phyloP scores from a whole-genome alignment of 2,113 vertebrate genomes.

The Leiothrix lutea region DNA sequence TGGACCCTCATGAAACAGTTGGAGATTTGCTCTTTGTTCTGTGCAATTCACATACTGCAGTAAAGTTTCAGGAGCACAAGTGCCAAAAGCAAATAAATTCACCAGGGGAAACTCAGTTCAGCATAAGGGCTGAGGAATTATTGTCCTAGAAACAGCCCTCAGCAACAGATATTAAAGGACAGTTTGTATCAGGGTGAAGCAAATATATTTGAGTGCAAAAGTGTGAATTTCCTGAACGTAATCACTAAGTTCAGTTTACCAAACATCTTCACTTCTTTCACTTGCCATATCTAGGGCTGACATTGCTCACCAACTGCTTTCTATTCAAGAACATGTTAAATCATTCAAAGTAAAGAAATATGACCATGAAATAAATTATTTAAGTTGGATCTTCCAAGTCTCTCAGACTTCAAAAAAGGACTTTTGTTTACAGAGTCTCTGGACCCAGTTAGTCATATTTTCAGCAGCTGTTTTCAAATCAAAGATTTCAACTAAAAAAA shows the following conservation, averaged over 20 bases:
- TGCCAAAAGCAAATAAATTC: neutral
- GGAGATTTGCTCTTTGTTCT: neutral
- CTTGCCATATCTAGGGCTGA: neutral
- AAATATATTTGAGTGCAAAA: neutral
- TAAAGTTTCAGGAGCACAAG: neutral
- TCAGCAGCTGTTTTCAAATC: neutral
- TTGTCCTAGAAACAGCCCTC: neutral
- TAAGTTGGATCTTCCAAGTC: neutral
- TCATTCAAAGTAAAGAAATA: neutral
- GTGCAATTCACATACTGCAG: neutral
- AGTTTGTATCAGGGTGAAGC: neutral
- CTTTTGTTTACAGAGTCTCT: neutral
- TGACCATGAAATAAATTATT: neutral
- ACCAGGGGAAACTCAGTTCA: neutral
- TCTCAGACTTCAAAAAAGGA: neutral
- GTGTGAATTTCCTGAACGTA: neutral
- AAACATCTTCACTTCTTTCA: neutral
- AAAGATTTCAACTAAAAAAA: neutral
- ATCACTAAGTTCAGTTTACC: neutral
- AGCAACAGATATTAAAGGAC: neutral
- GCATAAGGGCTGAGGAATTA: neutral
- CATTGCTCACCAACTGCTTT: neutral
- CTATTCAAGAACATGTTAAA: neutral
- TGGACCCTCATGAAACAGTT: neutral
- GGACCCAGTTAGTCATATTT: neutral